Evolutionary conservation across 2,888 invertebrate genomes (phyloP), one percentile per base, ranked within the genome.

Genomic region (Ypsolopha scabrella): DNA sequence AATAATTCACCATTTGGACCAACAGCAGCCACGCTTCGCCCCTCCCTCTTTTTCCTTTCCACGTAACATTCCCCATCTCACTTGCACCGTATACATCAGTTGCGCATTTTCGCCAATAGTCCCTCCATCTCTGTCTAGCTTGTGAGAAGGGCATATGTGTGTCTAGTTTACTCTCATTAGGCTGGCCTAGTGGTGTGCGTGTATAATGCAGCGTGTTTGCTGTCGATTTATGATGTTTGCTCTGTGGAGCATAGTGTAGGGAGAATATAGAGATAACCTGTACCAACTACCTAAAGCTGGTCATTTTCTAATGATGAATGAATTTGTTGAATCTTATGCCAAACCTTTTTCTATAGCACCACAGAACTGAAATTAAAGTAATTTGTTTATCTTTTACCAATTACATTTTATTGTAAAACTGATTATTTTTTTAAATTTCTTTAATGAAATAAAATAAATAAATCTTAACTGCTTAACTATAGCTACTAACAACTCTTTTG

Each of bases 181-280:
- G 75, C 69, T 68, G 71, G 75, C 67, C 70, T 62, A 57, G 62
- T 55, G 55, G 58, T 36, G 47, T 39, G 41, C 66, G 64, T 82
- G 74, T 70, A 80, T 83, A 78, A 83, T 83, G 72, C 80, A 83
- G 67, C 57, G 57, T 80, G 77, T 83, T 83, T 83, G 80, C 61
- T 65, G 70, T 77, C 70, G 67, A 68, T 81, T 82, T 76, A 80
- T 67, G 68, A 75, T 68, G 80, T 81, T 83, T 83, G 80, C 78
- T 72, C 75, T 73, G 63, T 57, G n/a, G 4, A 9, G 41, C 49
- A 33, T 33, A 39, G 49, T 37, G 47, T 37, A 47, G 47, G 36
- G 37, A 14, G 14, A 13, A 37, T 9, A 14, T 33, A 36, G 47
- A 47, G 47, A 1, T 24, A 24, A 24, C n/a, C 24, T 24, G 24